Evolutionary conservation across 2,113 vertebrate genomes (phyloP).

Genomic region (Phylloscopus whistleri): DNA sequence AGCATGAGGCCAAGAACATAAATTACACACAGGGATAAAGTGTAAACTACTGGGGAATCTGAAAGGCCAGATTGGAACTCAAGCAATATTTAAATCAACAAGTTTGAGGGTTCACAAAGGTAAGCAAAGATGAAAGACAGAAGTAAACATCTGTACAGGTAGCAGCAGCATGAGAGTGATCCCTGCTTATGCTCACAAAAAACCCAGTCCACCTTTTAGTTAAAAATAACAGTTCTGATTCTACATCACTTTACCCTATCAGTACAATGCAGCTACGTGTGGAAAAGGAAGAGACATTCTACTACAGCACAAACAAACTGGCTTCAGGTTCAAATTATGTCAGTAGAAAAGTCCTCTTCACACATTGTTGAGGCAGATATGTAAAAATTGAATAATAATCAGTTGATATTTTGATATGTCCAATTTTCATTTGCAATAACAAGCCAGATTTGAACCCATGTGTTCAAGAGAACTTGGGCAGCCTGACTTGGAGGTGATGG

Average conservation of each 20-base stretch:
- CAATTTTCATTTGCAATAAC: not conserved
- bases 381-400: not conserved
- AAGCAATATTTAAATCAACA: slow-evolving; percentile 58
- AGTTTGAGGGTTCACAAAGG: slow-evolving; percentile 8
- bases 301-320: not conserved
- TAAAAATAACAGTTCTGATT: not conserved
- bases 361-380: not conserved
- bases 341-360: not conserved
- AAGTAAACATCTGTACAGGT: slow-evolving; percentile 49
- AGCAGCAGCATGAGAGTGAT: not conserved
- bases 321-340: not conserved
- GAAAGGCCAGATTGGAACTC: not conserved
- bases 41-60: slow-evolving; percentile 50
- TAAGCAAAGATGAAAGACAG: slow-evolving; percentile 37
- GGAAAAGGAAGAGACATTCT: not conserved
- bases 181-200: not conserved
- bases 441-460: not conserved
- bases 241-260: not conserved
- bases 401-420: not conserved
- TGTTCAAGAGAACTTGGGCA: not conserved
- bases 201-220: not conserved
- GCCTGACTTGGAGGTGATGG: not conserved
- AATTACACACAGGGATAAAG: not conserved
- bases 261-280: not conserved
- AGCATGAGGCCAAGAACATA: not conserved